Evolutionary conservation across 2,113 vertebrate species (phyloP), one percentile per base, ranked within the genome.

Genomic region (Zootoca vivipara): DNA sequence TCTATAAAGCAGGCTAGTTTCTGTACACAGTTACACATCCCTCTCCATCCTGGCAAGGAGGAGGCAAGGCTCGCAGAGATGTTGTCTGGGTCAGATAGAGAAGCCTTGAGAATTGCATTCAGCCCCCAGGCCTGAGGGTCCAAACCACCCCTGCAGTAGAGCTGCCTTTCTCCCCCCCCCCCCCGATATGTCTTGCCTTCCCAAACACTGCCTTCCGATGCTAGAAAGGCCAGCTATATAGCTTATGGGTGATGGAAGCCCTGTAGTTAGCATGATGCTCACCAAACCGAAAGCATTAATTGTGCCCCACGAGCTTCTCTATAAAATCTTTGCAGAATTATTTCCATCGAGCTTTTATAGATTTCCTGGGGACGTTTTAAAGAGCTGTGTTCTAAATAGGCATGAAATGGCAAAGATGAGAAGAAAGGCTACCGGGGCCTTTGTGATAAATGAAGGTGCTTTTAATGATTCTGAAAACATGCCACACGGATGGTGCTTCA

Each of bases 381-480:
- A 82, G 74, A 56, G 81, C 8, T 67, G 67, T 83, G 86, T 82
- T 73, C 79, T 42, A 74, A 89, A 88, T 65, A 70, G 28, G 1
- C 20, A 5, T 58, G 46, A 87, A 92, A 1, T 6, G 83, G 75
- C 87, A 72, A 88, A n/a, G 20, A 89, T 6, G 18, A 56, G 85
- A 86, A 13, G 82, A 1, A 87, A 79, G 7, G 77, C 26, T 5
- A 0, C 0, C 80, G 22, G 58, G 85, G 28, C 70, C 1, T 52
- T 85, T 24, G 80, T 92, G 69, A 85, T 85, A 93, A 94, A 85
- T 64, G 1, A 15, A 22, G 9, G 82, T 62, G 15, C 5, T 46
- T 87, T 91, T 88, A 93, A 89, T 86, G 62, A 88, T 35, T 83
- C 28, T 87, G 74, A 88, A 67, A 82, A 93, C 16, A 87, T 89